These are phyloP conservation scores for Cetonia aurata DNA, from an alignment of 2,888 invertebrate species.

Conservation along the genomic window DNA sequence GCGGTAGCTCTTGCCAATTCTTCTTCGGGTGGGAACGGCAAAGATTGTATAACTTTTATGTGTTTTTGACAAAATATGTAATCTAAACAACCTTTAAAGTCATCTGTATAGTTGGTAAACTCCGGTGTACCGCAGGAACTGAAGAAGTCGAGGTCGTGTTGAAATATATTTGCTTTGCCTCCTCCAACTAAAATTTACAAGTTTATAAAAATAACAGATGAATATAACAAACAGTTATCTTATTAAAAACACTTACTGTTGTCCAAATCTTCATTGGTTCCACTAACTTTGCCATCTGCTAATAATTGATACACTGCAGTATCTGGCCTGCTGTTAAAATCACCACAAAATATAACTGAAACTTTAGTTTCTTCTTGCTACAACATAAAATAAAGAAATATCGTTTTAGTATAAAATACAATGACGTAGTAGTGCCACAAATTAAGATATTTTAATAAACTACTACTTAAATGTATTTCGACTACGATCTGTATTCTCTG, in stretches of 20 bases:
- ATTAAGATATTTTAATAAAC: too few relatives aligned
- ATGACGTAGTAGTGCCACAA: not conserved
- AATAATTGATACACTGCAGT: slow-evolving; percentile 87
- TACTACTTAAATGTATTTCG: too few relatives aligned
- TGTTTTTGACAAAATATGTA: slow-evolving; percentile 88
- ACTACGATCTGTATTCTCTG: too few relatives aligned
- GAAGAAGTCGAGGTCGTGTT: slow-evolving; percentile 72
- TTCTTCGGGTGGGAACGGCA: slow-evolving; percentile 85
- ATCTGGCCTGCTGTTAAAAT: slow-evolving; percentile 92
- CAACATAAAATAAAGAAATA: slow-evolving; percentile 18
- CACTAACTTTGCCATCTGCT: slow-evolving; percentile 74
- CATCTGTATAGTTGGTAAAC: slow-evolving; percentile 88
- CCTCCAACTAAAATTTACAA: slow-evolving; percentile 31
- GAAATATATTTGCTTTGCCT: slow-evolving; percentile 27
- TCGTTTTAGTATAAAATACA: slow-evolving; percentile 1
- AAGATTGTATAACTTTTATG: slow-evolving; percentile 75
- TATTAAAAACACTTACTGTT: slow-evolving; percentile 74
- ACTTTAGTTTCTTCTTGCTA: slow-evolving; percentile 63
- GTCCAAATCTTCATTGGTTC: slow-evolving; percentile 78
- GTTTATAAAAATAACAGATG: not conserved
- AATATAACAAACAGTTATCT: not conserved
- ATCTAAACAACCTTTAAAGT: slow-evolving; percentile 90
- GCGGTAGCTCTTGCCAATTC: slow-evolving; percentile 81
- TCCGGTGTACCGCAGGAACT: slow-evolving; percentile 89
- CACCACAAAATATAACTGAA: slow-evolving; percentile 88